Conservation (phyloP, 1,140 invertebrate genomes). For the Drosophila auraria region DNA sequence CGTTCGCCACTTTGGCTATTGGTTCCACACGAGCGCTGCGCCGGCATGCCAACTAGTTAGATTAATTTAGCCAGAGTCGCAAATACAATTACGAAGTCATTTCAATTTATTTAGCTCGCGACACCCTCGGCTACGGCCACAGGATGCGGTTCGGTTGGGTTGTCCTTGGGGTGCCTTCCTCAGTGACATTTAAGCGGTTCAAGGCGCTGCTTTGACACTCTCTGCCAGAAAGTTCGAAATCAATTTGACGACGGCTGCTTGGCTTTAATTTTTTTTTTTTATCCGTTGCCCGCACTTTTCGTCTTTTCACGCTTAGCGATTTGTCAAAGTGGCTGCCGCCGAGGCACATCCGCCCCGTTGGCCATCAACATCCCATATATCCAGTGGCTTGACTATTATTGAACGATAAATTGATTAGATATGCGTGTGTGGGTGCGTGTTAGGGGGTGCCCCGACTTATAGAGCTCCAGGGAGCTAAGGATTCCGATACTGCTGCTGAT, state of each 20-base stretch:
- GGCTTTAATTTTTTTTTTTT: slow-evolving; percentile 46
- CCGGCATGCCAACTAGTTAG: slow-evolving; percentile 79
- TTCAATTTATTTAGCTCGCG: slow-evolving; percentile 79
- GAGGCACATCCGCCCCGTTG: slow-evolving; percentile 19
- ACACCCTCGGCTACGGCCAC: slow-evolving; percentile 41
- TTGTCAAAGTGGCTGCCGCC: slow-evolving; percentile 71
- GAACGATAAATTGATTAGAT: slow-evolving; percentile 85
- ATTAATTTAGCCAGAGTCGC: slow-evolving; percentile 78
- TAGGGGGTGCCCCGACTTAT: slow-evolving; percentile 26
- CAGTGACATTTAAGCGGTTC: slow-evolving; percentile 1
- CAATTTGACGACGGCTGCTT: slow-evolving; percentile 51
- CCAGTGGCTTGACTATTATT: slow-evolving; percentile 75
- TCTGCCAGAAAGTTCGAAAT: slow-evolving; percentile 37
- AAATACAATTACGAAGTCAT: slow-evolving; percentile 82
- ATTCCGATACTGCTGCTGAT: slow-evolving; percentile 43
- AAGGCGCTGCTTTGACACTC: slow-evolving; percentile 9
- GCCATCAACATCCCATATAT: slow-evolving; percentile 37
- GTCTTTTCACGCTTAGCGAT: slow-evolving; percentile 55
- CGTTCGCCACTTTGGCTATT: slow-evolving; percentile 30
- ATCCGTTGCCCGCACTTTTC: slow-evolving; percentile 7
- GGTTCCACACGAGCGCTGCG: slow-evolving; percentile 74
- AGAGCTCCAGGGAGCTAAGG: slow-evolving; percentile 10
- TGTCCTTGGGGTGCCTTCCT: slow-evolving; percentile 23
- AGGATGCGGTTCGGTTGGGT: slow-evolving; percentile 39
- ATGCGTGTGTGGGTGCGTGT: slow-evolving; percentile 43